A percentile compares a stretch with the other conserved stretches of the same genome.
These are phyloP conservation scores for Caenorhabditis doughertyi DNA, from an alignment of 2,888 invertebrate genomes.

Conservation along the genomic window DNA sequence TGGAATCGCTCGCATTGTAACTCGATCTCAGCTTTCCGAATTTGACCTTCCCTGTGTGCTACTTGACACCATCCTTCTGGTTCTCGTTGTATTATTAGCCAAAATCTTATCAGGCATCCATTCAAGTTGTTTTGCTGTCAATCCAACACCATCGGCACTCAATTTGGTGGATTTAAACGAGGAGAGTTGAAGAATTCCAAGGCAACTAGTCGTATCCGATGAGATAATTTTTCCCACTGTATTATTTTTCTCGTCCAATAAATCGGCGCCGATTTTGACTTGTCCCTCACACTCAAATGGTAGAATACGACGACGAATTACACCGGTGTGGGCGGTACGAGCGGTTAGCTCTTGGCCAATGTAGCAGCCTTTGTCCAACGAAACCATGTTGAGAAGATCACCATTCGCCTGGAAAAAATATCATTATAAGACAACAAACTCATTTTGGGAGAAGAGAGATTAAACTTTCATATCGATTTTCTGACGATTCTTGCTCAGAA, in stretches of 20 bases:
- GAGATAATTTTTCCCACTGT: conserved; percentile 67
- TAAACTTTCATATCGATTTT: too few relatives aligned
- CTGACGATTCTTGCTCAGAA: too few relatives aligned
- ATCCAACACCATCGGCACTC: conserved; percentile 26
- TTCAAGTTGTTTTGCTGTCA: conserved; percentile 41
- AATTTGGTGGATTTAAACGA: conserved; percentile 47
- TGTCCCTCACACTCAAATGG: conserved; percentile 65
- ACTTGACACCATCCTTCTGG: too few relatives aligned
- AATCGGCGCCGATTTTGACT: conserved; percentile 43
- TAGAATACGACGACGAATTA: conserved; percentile 70
- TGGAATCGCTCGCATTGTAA: too few relatives aligned
- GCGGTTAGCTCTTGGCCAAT: conserved; percentile 98
- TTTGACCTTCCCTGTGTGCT: too few relatives aligned
- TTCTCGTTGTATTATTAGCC: conserved; percentile 48
- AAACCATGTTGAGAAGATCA: conserved; percentile 88
- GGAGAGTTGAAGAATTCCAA: conserved; percentile 61
- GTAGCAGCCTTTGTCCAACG: conserved; percentile 90
- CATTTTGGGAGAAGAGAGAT: too few relatives aligned
- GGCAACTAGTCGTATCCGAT: conserved; percentile 43
- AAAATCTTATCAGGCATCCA: conserved; percentile 67
- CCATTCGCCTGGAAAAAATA: conserved; percentile 88
- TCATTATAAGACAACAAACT: too few relatives aligned
- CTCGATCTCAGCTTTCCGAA: too few relatives aligned
- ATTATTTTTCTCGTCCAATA: conserved; percentile 64
- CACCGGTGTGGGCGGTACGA: conserved; percentile 92